phyloP scores from a whole-genome alignment of 2,797 vertebrate genomes.

The Aldrovandia affinis region DNA sequence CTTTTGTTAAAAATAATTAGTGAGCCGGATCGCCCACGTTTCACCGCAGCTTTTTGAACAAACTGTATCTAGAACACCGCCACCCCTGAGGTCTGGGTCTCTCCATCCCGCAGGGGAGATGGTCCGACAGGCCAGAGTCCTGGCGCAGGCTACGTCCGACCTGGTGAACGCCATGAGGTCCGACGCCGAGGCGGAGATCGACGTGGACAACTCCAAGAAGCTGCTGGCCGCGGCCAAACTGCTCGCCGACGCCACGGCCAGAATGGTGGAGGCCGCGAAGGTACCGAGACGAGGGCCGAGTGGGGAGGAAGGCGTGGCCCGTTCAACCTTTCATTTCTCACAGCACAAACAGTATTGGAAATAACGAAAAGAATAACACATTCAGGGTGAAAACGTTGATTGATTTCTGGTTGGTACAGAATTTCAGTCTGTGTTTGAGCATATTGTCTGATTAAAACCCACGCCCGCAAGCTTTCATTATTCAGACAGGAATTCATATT shows the following conservation, averaged over 20 bases:
- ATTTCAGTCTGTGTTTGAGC: not conserved
- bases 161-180: conserved; percentile 97
- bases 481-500: not conserved
- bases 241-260: conserved; percentile 93
- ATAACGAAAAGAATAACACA: not conserved
- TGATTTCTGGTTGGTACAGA: not conserved
- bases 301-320: not conserved
- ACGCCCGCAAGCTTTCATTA: not conserved
- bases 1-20: not conserved
- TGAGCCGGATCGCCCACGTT: not conserved
- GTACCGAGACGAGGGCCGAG: conserved; percentile 60
- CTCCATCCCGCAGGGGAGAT: conserved; percentile 83
- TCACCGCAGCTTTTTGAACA: not conserved
- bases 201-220: conserved; percentile 98
- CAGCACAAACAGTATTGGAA: no score
- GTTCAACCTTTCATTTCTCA: no score
- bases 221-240: conserved; percentile 95
- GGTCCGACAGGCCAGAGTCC: conserved; percentile 94
- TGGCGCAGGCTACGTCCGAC: conserved; percentile 97
- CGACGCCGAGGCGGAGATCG: conserved; percentile 93
- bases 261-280: conserved; percentile 99
- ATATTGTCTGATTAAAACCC: not conserved
- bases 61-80: not conserved
- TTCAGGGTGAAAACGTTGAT: not conserved
- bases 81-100: not conserved